Percentiles rank a stretch among this genome's conserved stretches.
These are phyloP conservation scores for Chirona hameri DNA, from an alignment of 2,888 invertebrate genomes.

Conservation along the genomic window DNA sequence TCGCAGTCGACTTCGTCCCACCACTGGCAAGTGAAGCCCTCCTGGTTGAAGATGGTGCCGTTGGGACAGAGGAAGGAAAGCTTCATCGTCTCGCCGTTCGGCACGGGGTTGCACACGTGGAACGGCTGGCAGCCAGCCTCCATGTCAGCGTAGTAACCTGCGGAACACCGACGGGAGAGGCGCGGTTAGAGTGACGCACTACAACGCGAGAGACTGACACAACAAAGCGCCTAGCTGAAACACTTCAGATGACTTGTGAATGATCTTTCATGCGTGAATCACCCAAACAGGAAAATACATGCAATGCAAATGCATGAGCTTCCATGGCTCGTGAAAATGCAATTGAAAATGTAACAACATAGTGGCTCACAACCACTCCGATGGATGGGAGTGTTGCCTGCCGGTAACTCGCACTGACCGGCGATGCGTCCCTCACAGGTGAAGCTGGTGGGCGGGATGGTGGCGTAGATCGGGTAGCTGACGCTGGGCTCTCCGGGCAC, in stretches of 20 bases:
- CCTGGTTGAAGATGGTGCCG: too few relatives aligned
- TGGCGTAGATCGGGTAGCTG: slow-evolving; percentile 61
- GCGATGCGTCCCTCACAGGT: slow-evolving; percentile 58
- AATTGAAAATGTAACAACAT: background rate
- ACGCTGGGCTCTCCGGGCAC: slow-evolving; percentile 61
- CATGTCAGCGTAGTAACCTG: slow-evolving; percentile 56
- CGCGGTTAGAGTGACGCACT: too few relatives aligned
- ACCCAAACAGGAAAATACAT: background rate
- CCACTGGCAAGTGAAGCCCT: too few relatives aligned
- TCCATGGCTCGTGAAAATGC: background rate
- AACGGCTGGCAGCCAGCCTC: slow-evolving; percentile 64
- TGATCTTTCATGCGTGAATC: too few relatives aligned
- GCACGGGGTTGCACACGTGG: slow-evolving; percentile 63
- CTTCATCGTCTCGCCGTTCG: too few relatives aligned
- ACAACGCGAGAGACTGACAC: background rate
- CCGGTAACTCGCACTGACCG: slow-evolving; percentile 49
- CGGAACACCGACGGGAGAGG: background rate
- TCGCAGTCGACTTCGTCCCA: too few relatives aligned
- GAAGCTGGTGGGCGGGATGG: slow-evolving; percentile 59
- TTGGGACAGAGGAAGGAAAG: too few relatives aligned
- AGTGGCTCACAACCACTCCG: background rate
- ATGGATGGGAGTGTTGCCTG: background rate
- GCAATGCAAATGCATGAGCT: background rate
- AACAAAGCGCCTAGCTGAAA: too few relatives aligned
- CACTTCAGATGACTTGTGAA: too few relatives aligned